phyloP scores from a whole-genome alignment of 2,113 vertebrate species.

The Paratilapia polleni region DNA sequence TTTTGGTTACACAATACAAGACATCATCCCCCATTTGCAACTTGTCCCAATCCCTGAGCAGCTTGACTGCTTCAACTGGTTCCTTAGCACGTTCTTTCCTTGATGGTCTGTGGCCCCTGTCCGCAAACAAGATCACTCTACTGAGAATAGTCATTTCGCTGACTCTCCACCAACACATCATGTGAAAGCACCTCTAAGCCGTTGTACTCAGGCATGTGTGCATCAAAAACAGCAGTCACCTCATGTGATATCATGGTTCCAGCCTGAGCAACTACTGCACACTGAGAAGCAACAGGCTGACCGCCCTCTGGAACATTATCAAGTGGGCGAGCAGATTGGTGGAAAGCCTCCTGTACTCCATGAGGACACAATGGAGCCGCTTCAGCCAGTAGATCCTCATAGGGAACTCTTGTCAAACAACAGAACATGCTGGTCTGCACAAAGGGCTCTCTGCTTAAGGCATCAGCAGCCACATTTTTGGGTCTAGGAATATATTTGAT shows the following conservation, averaged over 20 bases:
- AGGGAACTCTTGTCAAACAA: too few relatives aligned
- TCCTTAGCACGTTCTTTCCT: neutral
- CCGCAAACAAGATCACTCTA: neutral
- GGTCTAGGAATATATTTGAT: too few relatives aligned
- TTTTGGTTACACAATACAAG: neutral
- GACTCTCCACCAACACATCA: neutral
- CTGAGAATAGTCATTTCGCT: neutral
- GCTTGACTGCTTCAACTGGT: rapidly evolving
- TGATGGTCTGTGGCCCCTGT: neutral
- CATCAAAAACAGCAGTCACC: neutral
- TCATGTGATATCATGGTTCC: neutral
- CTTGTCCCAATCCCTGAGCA: neutral
- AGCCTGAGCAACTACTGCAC: neutral
- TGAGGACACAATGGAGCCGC: rapidly evolving
- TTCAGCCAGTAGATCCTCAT: too few relatives aligned
- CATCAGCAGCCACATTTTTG: too few relatives aligned
- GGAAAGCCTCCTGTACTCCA: too few relatives aligned
- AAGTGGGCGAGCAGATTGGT: too few relatives aligned
- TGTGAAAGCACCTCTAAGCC: neutral
- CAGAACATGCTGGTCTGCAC: too few relatives aligned
- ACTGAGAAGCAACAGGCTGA: neutral
- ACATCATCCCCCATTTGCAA: neutral
- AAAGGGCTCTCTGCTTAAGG: too few relatives aligned
- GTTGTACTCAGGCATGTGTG: neutral
- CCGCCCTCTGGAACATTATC: neutral